A percentile compares a stretch with the other conserved stretches of the same genome.
Conservation (phyloP, 2,113 vertebrate genomes). For the Dendrocopos noguchii region DNA sequence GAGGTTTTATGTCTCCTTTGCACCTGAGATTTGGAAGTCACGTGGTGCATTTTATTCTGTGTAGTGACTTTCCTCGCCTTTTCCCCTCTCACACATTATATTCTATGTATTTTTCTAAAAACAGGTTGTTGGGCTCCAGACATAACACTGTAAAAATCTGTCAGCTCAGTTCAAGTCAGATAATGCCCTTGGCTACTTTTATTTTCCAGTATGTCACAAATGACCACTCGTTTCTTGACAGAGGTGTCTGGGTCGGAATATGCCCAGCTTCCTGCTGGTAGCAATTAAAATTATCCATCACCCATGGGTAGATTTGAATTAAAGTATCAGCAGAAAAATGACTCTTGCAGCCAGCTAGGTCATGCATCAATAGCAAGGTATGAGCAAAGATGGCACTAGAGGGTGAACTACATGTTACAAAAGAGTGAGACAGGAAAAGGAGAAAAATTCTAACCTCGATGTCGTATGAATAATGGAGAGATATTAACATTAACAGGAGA, state of each 20-base stretch:
- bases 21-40: background rate
- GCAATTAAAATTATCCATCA: constrained; percentile 59
- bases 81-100: background rate
- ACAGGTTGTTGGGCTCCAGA: constrained; percentile 22
- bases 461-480: background rate
- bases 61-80: background rate
- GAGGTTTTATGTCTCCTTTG: background rate
- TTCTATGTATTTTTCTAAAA: background rate
- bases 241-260: constrained; percentile 41
- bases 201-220: constrained; percentile 53
- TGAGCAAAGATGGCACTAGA: constrained; percentile 15
- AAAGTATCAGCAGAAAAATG: constrained; percentile 47
- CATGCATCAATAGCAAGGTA: constrained; percentile 16
- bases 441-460: constrained; percentile 9
- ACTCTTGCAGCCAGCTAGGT: constrained; percentile 21
- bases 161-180: constrained; percentile 52
- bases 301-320: constrained; percentile 51
- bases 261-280: constrained; percentile 37
- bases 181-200: constrained; percentile 40
- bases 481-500: background rate
- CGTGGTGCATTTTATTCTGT: background rate
- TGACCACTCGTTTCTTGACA: constrained; percentile 60
- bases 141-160: constrained; percentile 30
- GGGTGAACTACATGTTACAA: background rate
- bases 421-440: background rate